Evolutionary conservation across 1,140 invertebrate species (phyloP).

Genomic region (Dicyema japonicum): DNA sequence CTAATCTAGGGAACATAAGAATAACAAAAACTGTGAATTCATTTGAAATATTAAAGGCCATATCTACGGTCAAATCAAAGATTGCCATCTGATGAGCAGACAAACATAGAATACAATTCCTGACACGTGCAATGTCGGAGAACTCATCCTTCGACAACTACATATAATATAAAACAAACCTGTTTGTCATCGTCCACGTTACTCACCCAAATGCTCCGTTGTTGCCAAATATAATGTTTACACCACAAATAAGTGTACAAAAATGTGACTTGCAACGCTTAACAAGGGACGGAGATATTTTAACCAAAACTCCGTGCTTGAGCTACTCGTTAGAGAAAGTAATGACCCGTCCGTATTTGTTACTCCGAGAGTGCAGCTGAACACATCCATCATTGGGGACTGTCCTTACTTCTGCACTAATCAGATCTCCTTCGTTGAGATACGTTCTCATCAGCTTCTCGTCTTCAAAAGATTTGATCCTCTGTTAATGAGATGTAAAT

Average conservation of each 20-base stretch:
- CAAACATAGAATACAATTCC: conserved; percentile 54
- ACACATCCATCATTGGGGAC: conserved; percentile 57
- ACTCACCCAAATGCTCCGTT: conserved; percentile 82
- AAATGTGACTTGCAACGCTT: conserved; percentile 78
- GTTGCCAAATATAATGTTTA: conserved; percentile 60
- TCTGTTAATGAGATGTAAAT: no score
- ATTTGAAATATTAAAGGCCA: conserved; percentile 53
- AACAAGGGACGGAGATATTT: conserved; percentile 61
- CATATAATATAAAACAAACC: conserved; percentile 33
- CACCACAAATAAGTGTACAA: conserved; percentile 56
- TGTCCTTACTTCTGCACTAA: conserved; percentile 74
- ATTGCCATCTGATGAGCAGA: conserved; percentile 49
- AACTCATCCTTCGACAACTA: conserved; percentile 33
- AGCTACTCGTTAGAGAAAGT: conserved; percentile 28
- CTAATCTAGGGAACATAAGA: no score
- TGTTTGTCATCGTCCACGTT: conserved; percentile 28
- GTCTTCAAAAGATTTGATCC: conserved; percentile 65
- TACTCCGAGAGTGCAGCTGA: conserved; percentile 63
- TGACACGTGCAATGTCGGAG: conserved; percentile 43
- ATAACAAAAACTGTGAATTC: conserved; percentile 29
- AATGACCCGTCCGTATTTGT: conserved; percentile 68
- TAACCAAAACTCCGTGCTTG: conserved; percentile 47
- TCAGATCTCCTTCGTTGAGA: conserved; percentile 69
- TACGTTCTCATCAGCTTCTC: conserved; percentile 80
- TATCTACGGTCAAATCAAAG: conserved; percentile 58